phyloP scores from a whole-genome alignment of 2,113 vertebrate genomes.

The Myxocyprinus asiaticus region DNA sequence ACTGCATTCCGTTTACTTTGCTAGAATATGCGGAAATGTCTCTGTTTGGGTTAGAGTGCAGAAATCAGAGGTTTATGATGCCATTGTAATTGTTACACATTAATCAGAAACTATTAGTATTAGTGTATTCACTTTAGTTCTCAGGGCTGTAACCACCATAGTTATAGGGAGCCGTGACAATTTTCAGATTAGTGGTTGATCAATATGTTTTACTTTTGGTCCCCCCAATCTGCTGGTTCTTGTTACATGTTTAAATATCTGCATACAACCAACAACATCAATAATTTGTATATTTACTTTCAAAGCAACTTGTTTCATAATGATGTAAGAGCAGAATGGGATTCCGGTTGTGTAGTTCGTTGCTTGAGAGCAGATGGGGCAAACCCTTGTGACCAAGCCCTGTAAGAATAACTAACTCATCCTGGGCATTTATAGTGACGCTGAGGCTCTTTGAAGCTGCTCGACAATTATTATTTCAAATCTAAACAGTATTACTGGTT shows the following conservation, averaged over 20 bases:
- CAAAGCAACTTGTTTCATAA: neutral
- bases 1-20: neutral
- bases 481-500: slow-evolving; percentile 2
- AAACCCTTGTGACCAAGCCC: slow-evolving; percentile 60
- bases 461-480: neutral
- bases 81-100: too few species aligned
- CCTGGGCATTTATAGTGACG: slow-evolving; percentile 25
- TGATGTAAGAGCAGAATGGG: neutral
- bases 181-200: too few species aligned
- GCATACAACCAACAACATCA: too few species aligned
- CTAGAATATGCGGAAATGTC: neutral
- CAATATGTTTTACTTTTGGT: too few species aligned
- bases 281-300: neutral
- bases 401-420: slow-evolving; percentile 51
- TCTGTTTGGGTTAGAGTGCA: neutral
- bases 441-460: slow-evolving; percentile 34
- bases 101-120: too few species aligned
- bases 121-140: too few species aligned
- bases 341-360: neutral
- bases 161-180: too few species aligned
- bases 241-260: too few species aligned
- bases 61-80: too few species aligned
- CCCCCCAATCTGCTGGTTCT: too few species aligned
- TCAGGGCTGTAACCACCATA: too few species aligned
- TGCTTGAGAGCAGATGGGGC: slow-evolving; percentile 46